These are phyloP conservation scores for Falco naumanni DNA, from an alignment of 2,797 vertebrate species.

Conservation along the genomic window DNA sequence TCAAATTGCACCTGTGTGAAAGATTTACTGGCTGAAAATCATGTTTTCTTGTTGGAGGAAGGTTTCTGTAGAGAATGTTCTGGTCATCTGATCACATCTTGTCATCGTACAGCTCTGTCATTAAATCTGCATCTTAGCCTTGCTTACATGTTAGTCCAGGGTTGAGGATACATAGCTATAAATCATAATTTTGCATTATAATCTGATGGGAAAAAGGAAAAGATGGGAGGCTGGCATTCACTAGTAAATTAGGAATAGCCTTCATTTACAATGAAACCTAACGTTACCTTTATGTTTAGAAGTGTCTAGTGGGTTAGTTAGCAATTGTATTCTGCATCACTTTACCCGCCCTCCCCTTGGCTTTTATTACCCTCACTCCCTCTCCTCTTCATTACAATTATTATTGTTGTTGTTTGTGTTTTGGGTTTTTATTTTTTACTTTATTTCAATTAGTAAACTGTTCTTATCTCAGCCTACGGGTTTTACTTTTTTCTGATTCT, in stretches of 20 bases:
- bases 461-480: no score
- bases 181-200: not conserved
- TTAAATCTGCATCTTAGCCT: not conserved
- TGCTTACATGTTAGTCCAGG: not conserved
- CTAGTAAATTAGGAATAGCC: not conserved
- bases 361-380: no score
- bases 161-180: not conserved
- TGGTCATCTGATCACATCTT: not conserved
- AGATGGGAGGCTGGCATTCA: not conserved
- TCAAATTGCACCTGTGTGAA: not conserved
- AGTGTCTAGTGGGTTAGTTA: not conserved
- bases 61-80: not conserved
- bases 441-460: no score
- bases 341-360: no score
- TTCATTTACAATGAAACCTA: not conserved
- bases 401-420: no score
- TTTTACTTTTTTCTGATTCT: no score
- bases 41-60: not conserved
- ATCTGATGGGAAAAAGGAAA: not conserved
- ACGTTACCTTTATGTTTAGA: not conserved
- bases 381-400: no score
- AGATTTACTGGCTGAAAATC: not conserved
- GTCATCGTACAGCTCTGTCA: not conserved
- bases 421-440: no score
- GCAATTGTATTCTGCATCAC: no score